Conservation (phyloP, 2,113 vertebrate genomes). For the Probosciger aterrimus region DNA sequence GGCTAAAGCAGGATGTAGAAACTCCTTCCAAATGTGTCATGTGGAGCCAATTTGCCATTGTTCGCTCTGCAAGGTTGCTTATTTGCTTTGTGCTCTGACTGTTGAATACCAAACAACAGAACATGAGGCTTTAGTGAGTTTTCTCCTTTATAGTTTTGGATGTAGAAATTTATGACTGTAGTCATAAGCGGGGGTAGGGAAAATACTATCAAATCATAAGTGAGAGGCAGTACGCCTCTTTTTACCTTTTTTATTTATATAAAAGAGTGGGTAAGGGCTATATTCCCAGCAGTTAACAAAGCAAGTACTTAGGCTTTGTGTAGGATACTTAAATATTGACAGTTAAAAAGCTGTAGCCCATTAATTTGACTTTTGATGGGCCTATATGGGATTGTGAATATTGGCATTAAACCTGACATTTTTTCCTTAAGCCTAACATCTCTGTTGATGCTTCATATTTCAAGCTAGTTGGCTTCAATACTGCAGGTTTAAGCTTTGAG, state of each 20-base stretch:
- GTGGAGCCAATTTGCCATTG: fast-evolving
- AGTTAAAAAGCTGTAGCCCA: not conserved
- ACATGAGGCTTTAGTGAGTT: not conserved
- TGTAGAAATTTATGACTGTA: not conserved
- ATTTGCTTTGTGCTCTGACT: not conserved
- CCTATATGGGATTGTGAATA: not conserved
- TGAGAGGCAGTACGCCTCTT: not conserved
- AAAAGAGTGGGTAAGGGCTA: not conserved
- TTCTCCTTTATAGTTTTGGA: not conserved
- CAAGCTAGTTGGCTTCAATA: not conserved
- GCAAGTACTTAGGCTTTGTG: not conserved
- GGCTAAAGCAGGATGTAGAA: not conserved
- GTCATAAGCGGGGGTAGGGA: fast-evolving
- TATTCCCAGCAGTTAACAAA: not conserved
- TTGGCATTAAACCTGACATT: not conserved
- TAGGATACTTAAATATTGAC: not conserved
- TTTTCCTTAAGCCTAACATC: not conserved
- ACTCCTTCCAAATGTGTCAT: not conserved
- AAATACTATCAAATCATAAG: not conserved
- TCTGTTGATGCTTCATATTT: not conserved
- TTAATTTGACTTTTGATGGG: not conserved
- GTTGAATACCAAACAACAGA: not conserved
- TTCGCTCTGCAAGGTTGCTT: not conserved
- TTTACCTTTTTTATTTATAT: not conserved
- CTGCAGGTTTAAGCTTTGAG: not conserved